These are phyloP conservation scores for Gadopsis bispinosus DNA, from an alignment of 2,797 vertebrate genomes.

Conservation along the genomic window DNA sequence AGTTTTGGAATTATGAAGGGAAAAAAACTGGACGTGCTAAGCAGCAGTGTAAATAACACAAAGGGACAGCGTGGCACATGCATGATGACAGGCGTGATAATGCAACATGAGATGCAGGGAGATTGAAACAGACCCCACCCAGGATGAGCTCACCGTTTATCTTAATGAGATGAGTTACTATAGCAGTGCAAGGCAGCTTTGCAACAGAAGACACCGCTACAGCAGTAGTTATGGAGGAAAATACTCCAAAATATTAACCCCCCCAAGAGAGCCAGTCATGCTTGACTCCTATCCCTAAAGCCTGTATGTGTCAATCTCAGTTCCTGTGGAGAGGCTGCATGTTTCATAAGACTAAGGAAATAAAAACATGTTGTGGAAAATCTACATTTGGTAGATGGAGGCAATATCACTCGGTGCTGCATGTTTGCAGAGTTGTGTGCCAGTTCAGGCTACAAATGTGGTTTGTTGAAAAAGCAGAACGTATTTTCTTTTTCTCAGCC, in stretches of 20 bases:
- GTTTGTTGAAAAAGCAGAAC: conserved; percentile 57
- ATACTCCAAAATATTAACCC: conserved; percentile 70
- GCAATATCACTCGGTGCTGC: conserved; percentile 69
- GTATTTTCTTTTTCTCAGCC: conserved; percentile 48
- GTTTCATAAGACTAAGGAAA: conserved; percentile 76
- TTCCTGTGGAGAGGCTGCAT: conserved; percentile 72
- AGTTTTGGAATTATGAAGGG: conserved; percentile 48
- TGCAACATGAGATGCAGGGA: conserved; percentile 76
- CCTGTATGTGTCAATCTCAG: conserved; percentile 78
- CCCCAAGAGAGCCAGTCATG: conserved; percentile 74
- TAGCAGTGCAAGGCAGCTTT: conserved; percentile 60
- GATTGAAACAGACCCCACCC: conserved; percentile 77
- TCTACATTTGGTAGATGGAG: conserved; percentile 78
- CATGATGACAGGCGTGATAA: conserved; percentile 76
- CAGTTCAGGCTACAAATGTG: conserved; percentile 69
- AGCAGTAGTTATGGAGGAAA: conserved; percentile 68
- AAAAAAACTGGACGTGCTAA: conserved; percentile 44
- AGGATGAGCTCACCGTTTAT: conserved; percentile 77
- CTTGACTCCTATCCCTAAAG: conserved; percentile 79
- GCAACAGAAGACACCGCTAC: conserved; percentile 60
- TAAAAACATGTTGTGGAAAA: conserved; percentile 79
- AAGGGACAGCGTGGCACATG: conserved; percentile 68
- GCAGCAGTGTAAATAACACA: conserved; percentile 69
- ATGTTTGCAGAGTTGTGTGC: conserved; percentile 73
- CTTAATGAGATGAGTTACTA: conserved; percentile 79